These are phyloP conservation scores for Thripadectes ignobilis DNA, from an alignment of 2,797 vertebrate genomes.

Conservation along the genomic window DNA sequence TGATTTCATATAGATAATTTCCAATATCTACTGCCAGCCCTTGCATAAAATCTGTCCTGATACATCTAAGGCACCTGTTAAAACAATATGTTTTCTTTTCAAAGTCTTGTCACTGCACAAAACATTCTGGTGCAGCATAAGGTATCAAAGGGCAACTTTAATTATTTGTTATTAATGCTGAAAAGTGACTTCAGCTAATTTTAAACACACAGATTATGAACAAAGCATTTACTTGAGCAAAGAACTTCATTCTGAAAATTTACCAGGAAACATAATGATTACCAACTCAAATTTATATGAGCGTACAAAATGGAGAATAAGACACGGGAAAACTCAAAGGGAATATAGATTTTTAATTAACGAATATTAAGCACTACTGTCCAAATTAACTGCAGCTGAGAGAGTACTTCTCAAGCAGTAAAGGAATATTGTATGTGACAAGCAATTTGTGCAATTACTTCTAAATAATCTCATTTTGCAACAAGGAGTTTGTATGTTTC, in stretches of 20 bases:
- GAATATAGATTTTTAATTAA: slow-evolving; percentile 33
- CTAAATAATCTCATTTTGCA: slow-evolving; percentile 40
- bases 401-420: slow-evolving; percentile 28
- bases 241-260: background rate
- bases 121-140: background rate
- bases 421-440: slow-evolving; percentile 29
- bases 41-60: background rate
- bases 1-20: background rate
- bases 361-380: background rate
- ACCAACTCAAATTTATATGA: background rate
- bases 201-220: background rate
- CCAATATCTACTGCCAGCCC: background rate
- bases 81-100: background rate
- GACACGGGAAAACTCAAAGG: background rate
- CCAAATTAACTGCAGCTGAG: slow-evolving; percentile 25
- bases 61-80: background rate
- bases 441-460: slow-evolving; percentile 38
- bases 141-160: background rate
- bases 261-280: background rate
- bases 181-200: background rate
- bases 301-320: background rate
- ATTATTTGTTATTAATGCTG: background rate
- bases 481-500: background rate
- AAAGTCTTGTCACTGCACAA: background rate
- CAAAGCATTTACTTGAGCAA: background rate